Conservation (phyloP, 2,797 vertebrate genomes). For the Sciaenops ocellatus region DNA sequence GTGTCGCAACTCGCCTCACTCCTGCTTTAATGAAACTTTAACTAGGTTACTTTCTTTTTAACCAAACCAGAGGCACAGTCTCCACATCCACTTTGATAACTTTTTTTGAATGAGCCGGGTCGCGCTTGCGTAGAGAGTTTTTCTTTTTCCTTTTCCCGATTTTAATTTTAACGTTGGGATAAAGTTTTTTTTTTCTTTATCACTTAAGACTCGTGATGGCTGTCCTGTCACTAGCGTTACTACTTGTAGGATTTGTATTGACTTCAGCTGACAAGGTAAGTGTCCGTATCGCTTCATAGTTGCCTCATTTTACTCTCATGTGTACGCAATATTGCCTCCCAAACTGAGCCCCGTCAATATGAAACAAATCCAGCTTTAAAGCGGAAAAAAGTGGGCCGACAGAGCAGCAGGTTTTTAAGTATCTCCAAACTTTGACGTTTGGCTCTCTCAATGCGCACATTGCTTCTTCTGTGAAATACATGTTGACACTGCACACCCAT, state of each 20-base stretch:
- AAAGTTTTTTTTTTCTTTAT: constrained; percentile 52
- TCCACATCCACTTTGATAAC: constrained; percentile 36
- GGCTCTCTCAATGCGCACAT: constrained; percentile 39
- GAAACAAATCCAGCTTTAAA: background rate
- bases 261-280: constrained; percentile 91
- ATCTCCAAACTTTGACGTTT: background rate
- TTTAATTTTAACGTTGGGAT: constrained; percentile 60
- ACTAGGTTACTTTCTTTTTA: constrained; percentile 17
- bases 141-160: constrained; percentile 1
- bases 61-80: constrained; percentile 31
- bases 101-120: constrained; percentile 64
- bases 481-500: constrained; percentile 65
- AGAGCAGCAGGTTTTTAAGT: constrained; percentile 20
- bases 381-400: constrained; percentile 11
- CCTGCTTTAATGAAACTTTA: constrained; percentile 57
- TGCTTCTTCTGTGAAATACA: constrained; percentile 61
- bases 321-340: background rate
- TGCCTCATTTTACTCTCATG: constrained; percentile 14
- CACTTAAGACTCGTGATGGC: constrained; percentile 89
- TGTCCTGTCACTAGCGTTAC: constrained; percentile 88
- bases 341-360: background rate
- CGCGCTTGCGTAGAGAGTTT: constrained; percentile 40
- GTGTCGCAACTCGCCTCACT: constrained; percentile 75
- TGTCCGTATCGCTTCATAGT: constrained; percentile 43
- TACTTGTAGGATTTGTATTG: constrained; percentile 85